Percentiles rank a stretch among this genome's conserved stretches.
Evolutionary conservation across 2,797 vertebrate genomes (phyloP).

Genomic region (Anabas testudineus): DNA sequence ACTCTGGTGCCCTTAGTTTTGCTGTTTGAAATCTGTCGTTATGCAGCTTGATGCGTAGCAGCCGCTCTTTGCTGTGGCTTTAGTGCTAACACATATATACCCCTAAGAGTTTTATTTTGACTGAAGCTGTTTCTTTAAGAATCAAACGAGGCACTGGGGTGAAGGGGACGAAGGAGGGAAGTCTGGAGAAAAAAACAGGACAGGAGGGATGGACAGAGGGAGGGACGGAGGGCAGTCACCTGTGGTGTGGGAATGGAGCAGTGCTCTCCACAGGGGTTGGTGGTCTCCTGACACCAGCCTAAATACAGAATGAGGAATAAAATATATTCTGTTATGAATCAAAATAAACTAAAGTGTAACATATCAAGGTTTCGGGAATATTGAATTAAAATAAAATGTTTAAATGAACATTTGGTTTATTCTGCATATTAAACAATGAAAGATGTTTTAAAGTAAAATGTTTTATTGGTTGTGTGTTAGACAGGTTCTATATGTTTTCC

Average conservation of each 20-base stretch:
- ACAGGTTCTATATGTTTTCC: conserved; percentile 16
- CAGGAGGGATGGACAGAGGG: conserved; percentile 11
- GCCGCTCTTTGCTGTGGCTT: no score
- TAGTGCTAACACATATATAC: no score
- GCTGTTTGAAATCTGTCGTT: no score
- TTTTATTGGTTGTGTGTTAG: not conserved
- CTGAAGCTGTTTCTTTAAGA: conserved; percentile 57
- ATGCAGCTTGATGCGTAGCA: no score
- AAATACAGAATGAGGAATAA: not conserved
- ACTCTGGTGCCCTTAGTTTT: no score
- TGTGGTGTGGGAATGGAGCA: conserved; percentile 80
- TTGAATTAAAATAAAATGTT: no score
- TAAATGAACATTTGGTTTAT: no score
- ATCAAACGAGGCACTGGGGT: conserved; percentile 20
- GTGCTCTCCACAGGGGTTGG: conserved; percentile 66
- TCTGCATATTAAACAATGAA: no score
- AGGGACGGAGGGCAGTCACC: conserved; percentile 74
- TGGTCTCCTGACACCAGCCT: conserved; percentile 32
- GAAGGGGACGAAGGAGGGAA: no score
- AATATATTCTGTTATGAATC: not conserved
- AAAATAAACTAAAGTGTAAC: not conserved
- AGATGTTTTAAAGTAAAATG: no score
- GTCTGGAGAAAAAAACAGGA: conserved; percentile 10
- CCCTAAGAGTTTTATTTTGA: not conserved
- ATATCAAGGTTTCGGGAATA: not conserved